Base-by-base conservation (phyloP, 2,113 vertebrate genomes). In the Cynoglossus semilaevis region DNA sequence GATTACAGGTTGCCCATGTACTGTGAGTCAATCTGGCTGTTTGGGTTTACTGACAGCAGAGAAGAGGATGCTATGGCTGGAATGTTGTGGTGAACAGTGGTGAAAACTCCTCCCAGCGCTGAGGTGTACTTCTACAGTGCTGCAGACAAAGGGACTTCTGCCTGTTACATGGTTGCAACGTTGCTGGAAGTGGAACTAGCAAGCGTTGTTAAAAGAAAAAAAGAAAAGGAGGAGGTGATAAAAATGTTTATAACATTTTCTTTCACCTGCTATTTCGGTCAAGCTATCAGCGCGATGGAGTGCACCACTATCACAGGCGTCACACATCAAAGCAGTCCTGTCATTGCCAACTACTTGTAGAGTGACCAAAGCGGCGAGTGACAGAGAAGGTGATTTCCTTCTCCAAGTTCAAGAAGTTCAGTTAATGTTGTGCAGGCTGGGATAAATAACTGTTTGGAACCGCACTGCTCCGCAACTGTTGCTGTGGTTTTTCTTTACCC, bases 51-150 rank as follows among this genome's bases (percentile, higher is more conserved):
- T 82, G 82, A 83, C 80, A 78, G 80, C 45, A 67, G 78, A 73
- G 72, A 72, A 71, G 72, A 85, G 77, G 83, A 84, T 82, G 83
- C 84, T 85, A 87, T 82, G 84, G 80, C 70, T 75, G 87, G 87
- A 87, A 89, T 87, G 87, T 67, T 74, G 83, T 73, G 86, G 85
- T 79, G 80, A 86, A 85, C 65, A 45, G 81, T 42, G 79, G 84
- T 75, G 74, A 80, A 74, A 62, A 55, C 80, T 80, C 77, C 85
- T 81, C 77, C 77, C 80, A 74, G 70, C 4, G 56, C 60, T 67
- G 81, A 84, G 72, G 57, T 58, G 65, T 67, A 63, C 61, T 63
- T 76, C 71, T 59, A 63, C 66, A 38, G 71, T 37, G 5, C 61
- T 46, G 40, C 0, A 75, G 72, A 82, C 79, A 77, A 80, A 80